phyloP scores from a whole-genome alignment of 2,888 invertebrate species.

The Lapara coniferarum region DNA sequence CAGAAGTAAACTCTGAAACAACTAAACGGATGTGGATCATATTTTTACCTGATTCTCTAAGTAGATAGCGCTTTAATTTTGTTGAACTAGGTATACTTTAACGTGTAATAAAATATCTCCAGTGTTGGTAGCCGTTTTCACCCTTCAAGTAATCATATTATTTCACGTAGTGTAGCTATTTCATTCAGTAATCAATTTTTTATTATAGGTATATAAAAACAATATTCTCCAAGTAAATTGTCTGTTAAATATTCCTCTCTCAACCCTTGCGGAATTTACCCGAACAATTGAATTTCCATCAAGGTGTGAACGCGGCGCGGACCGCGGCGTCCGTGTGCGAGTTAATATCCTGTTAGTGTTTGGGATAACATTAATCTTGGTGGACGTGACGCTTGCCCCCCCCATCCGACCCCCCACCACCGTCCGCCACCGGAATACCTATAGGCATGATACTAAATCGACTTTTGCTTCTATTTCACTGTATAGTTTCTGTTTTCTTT shows the following conservation, averaged over 20 bases:
- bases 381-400: conserved; percentile 32
- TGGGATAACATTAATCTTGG: conserved; percentile 44
- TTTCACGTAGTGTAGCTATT: too few species aligned
- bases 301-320: conserved; percentile 1
- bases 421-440: conserved; percentile 15
- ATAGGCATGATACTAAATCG: conserved; percentile 21
- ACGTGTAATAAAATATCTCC: too few species aligned
- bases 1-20: too few species aligned
- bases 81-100: too few species aligned
- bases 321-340: conserved; percentile 7
- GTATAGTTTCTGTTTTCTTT: conserved; percentile 8
- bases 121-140: too few species aligned
- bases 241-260: not conserved
- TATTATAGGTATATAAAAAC: too few species aligned
- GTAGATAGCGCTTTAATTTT: too few species aligned
- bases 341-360: conserved; percentile 39
- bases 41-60: too few species aligned
- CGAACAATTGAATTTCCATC: conserved; percentile 12
- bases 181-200: too few species aligned
- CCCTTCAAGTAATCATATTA: too few species aligned
- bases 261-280: not conserved
- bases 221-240: not conserved
- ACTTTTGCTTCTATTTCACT: not conserved
- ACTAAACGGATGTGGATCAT: too few species aligned
- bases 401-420: not conserved